Evolutionary conservation across 2,888 invertebrate genomes (phyloP), one percentile per base, ranked within the genome.

Genomic region (Acleris holmiana): DNA sequence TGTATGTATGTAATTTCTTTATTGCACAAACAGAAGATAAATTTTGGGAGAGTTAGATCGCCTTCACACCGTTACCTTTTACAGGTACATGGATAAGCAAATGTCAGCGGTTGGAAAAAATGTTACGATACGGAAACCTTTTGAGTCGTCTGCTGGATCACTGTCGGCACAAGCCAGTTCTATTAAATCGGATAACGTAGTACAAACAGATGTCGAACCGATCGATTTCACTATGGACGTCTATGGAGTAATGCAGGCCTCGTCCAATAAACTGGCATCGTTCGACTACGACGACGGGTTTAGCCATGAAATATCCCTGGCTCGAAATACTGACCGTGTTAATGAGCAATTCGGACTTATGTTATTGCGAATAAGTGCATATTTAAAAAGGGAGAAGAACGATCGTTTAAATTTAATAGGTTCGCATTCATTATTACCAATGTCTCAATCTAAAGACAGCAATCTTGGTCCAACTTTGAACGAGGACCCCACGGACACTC

Each of bases 341-440:
- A 70, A 89, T 57, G 92, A 92, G 75, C 92, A 92, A 72, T 87
- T 92, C 67, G 83, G 81, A 40, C 65, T 88, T 18, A 91, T 92
- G 91, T 72, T 89, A 70, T 71, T 92, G 64, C 78, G 86, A 67
- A 85, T 92, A 61, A 77, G 81, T 57, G 78, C 75, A n/a, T 88
- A 80, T 73, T 69, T 88, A 61, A 75, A 72, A 49, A 83, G 75
- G 61, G 80, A 83, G 59, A 78, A 75, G 21, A 67, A 54, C 15
- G 76, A 77, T 67, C 70, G 71, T 54, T 64, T 70, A 4, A 74
- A 74, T 59, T 35, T 73, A 44, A 68, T 73, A 66, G 77, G 64
- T 68, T 76, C 17, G 61, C 70, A 51, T 67, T 78, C 13, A 74
- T 69, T 21, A 71, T 53, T 68, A 70, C 67, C 19, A 56, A 54